A percentile compares a stretch with the other conserved stretches of the same genome.
phyloP scores from a whole-genome alignment of 2,888 invertebrate genomes.

The Melolontha melolontha region DNA sequence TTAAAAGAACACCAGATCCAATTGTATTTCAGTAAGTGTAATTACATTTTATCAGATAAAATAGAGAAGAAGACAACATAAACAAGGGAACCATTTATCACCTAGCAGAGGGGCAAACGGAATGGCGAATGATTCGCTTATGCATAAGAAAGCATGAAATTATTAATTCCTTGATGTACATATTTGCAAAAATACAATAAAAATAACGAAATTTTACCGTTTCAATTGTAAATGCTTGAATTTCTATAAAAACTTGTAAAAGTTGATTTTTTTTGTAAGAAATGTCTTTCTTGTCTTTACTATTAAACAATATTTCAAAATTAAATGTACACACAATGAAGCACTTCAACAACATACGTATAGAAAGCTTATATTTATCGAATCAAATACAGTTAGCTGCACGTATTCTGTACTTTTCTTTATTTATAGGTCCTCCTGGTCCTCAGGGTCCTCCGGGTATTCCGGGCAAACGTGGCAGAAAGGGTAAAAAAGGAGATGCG shows the following conservation, averaged over 20 bases:
- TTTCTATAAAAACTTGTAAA: too few relatives aligned
- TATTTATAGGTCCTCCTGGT: slow-evolving; percentile 68
- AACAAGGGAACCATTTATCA: slow-evolving; percentile 19
- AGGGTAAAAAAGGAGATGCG: slow-evolving; percentile 88
- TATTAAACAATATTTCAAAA: too few relatives aligned
- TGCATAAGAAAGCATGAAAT: not conserved
- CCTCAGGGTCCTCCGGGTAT: slow-evolving; percentile 84
- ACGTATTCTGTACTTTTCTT: slow-evolving; percentile 3
- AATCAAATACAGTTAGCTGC: not conserved
- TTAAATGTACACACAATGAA: not conserved
- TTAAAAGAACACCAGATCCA: too few relatives aligned
- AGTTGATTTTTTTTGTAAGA: too few relatives aligned
- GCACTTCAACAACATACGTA: not conserved
- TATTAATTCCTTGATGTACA: too few relatives aligned
- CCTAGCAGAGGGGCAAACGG: not conserved
- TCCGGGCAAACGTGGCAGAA: slow-evolving; percentile 88
- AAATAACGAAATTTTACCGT: too few relatives aligned
- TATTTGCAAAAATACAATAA: too few relatives aligned
- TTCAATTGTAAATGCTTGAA: too few relatives aligned
- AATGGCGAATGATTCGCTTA: not conserved
- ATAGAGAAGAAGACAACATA: slow-evolving; percentile 3
- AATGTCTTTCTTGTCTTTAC: too few relatives aligned
- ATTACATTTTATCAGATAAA: slow-evolving; percentile 28
- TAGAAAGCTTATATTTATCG: not conserved
- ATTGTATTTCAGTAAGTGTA: not conserved